These are phyloP conservation scores for Tonatia bakeri DNA, from an alignment of 2,113 vertebrate genomes.

Conservation along the genomic window DNA sequence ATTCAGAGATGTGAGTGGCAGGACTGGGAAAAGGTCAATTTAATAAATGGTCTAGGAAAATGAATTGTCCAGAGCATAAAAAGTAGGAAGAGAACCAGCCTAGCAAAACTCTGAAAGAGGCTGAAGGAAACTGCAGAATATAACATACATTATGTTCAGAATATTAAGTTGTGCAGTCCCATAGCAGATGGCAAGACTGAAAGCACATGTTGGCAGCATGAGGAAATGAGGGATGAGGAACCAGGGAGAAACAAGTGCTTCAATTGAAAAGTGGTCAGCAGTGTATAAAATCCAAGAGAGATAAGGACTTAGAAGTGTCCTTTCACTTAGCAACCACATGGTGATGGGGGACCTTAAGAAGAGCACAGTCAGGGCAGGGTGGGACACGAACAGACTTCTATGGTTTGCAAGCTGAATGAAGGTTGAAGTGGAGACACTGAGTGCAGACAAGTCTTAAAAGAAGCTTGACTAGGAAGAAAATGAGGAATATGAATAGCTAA, in stretches of 20 bases:
- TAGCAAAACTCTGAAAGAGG: not conserved
- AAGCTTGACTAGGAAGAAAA: not conserved
- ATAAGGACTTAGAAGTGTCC: not conserved
- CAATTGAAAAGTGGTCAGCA: not conserved
- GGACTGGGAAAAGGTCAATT: not conserved
- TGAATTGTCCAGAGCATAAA: not conserved
- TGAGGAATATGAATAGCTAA: not conserved
- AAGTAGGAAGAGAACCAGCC: not conserved
- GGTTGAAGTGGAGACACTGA: not conserved
- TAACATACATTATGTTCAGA: not conserved
- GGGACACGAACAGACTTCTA: not conserved
- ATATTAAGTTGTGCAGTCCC: not conserved
- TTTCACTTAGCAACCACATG: not conserved
- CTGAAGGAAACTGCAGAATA: not conserved
- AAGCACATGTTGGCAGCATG: not conserved
- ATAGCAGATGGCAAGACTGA: not conserved
- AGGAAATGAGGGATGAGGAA: not conserved
- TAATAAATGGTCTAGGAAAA: not conserved
- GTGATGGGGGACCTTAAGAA: not conserved
- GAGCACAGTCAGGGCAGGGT: not conserved
- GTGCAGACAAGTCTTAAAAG: not conserved
- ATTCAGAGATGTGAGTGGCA: not conserved
- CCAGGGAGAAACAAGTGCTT: rapidly evolving
- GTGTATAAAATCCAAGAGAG: not conserved
- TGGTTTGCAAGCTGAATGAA: not conserved